These are phyloP conservation scores for Lepidostoma basale DNA, from an alignment of 1,140 invertebrate genomes.

Conservation along the genomic window DNA sequence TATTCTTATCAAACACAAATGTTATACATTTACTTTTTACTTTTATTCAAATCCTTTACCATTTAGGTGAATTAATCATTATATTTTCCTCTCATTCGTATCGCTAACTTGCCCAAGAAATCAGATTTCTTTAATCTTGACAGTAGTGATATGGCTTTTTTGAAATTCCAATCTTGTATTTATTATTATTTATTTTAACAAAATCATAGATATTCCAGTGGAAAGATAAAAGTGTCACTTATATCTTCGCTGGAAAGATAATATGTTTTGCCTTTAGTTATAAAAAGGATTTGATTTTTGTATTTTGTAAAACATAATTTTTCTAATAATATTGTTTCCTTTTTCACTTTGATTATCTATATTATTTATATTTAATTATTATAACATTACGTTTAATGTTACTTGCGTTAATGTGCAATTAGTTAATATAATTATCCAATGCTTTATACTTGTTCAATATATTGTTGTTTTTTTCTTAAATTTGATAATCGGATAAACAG, in stretches of 20 bases:
- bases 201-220: background rate
- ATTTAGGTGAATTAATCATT: background rate
- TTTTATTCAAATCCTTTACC: conserved; percentile 13
- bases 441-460: conserved; percentile 43
- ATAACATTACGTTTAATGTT: conserved; percentile 42
- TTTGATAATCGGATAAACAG: conserved; percentile 36
- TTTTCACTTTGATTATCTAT: conserved; percentile 21
- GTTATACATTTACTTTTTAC: conserved; percentile 14
- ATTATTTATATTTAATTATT: conserved; percentile 39
- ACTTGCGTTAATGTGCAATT: conserved; percentile 37
- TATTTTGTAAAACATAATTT: background rate
- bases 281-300: conserved; percentile 13
- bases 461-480: conserved; percentile 42
- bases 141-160: too few relatives aligned
- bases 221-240: background rate
- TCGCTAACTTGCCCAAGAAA: background rate
- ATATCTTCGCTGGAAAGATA: background rate
- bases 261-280: too few relatives aligned
- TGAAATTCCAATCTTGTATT: too few relatives aligned
- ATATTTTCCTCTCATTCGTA: background rate
- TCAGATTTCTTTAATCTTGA: background rate
- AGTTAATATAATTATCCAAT: conserved; percentile 43
- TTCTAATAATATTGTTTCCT: conserved; percentile 24
- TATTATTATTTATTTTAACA: background rate
- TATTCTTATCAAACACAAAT: conserved; percentile 24